Conservation (phyloP, 2,797 vertebrate genomes). For the Acipenser ruthenus region DNA sequence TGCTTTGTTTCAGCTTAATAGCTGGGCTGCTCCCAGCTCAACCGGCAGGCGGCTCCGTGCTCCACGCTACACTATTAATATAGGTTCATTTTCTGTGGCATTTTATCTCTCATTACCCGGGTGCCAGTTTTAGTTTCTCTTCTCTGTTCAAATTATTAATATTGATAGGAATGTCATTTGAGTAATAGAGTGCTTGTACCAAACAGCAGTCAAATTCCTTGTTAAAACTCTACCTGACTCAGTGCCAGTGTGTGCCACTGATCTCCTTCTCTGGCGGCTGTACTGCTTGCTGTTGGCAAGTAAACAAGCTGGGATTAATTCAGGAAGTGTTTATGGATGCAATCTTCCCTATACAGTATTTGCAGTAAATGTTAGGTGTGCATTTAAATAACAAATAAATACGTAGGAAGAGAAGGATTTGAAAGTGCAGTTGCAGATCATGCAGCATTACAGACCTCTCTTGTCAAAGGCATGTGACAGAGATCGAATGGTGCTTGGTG, state of each 20-base stretch:
- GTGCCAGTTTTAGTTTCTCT: background rate
- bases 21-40: no score
- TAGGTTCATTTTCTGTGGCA: background rate
- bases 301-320: slow-evolving; percentile 5
- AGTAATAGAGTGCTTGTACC: background rate
- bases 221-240: background rate
- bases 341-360: slow-evolving; percentile 3
- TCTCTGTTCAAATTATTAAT: background rate
- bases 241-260: background rate
- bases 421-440: background rate
- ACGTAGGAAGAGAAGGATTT: background rate
- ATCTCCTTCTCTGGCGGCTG: slow-evolving; percentile 1
- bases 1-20: no score
- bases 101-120: background rate
- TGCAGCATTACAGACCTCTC: background rate
- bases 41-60: background rate
- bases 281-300: background rate
- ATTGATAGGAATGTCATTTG: background rate
- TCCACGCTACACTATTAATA: background rate
- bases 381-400: background rate
- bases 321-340: slow-evolving; percentile 10
- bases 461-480: background rate
- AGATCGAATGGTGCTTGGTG: slow-evolving; percentile 9
- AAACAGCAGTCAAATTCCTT: background rate
- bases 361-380: background rate